phyloP scores from a whole-genome alignment of 2,113 vertebrate species.

The Pipra filicauda region DNA sequence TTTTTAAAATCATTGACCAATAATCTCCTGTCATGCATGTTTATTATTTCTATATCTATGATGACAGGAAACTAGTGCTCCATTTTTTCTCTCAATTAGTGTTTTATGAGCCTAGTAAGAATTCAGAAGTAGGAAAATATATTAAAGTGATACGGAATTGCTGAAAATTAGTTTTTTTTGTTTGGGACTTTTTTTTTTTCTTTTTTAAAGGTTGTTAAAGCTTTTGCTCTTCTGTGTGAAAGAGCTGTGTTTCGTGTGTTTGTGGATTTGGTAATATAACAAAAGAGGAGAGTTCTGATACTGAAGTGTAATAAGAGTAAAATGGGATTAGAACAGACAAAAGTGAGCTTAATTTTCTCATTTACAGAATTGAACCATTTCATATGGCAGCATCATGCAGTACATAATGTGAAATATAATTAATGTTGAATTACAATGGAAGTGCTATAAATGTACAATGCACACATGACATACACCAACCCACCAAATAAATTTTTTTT shows the following conservation, averaged over 20 bases:
- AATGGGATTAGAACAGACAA: conserved; percentile 17
- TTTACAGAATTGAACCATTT: conserved; percentile 31
- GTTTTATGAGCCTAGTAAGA: not conserved
- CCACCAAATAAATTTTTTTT: not conserved
- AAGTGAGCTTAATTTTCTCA: conserved; percentile 47
- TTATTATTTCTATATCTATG: not conserved
- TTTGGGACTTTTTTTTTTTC: too few relatives aligned
- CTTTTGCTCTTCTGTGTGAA: not conserved
- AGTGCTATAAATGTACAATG: not conserved
- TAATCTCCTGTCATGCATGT: not conserved
- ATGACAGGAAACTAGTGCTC: not conserved
- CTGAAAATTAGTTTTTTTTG: not conserved
- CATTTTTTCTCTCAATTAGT: not conserved
- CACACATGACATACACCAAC: not conserved
- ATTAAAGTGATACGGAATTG: not conserved
- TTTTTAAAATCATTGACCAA: not conserved
- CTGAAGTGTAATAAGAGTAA: not conserved
- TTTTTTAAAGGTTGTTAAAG: not conserved
- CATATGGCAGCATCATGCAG: not conserved
- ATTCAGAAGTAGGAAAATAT: not conserved
- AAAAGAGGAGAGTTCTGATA: not conserved
- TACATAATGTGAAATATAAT: conserved; percentile 51
- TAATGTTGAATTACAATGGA: conserved; percentile 50
- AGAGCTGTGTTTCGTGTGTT: not conserved
- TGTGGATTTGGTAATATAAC: not conserved